Evolutionary conservation across 1,140 invertebrate genomes (phyloP).

Genomic region (Caligus rogercresseyi): DNA sequence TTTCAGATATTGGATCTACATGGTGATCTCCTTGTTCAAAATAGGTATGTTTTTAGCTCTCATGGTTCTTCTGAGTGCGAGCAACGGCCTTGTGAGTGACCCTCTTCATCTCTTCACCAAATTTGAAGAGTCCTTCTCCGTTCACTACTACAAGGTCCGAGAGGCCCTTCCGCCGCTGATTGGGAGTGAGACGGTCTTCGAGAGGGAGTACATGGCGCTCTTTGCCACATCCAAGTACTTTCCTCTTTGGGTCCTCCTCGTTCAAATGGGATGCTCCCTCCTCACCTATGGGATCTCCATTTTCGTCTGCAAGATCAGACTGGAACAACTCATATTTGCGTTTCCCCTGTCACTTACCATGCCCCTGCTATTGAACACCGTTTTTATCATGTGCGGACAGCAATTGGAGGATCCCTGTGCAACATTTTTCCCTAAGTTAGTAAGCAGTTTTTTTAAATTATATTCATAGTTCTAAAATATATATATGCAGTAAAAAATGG

Average conservation of each 20-base stretch:
- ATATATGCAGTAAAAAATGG: not conserved
- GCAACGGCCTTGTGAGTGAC: not conserved
- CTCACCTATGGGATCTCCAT: not conserved
- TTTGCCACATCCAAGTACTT: not conserved
- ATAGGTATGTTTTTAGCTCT: not conserved
- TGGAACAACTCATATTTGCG: not conserved
- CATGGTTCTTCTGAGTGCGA: not conserved
- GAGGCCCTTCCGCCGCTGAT: not conserved
- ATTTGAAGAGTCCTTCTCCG: not conserved
- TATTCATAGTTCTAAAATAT: not conserved
- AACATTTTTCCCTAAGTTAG: not conserved
- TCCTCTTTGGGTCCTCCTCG: not conserved
- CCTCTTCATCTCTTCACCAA: not conserved
- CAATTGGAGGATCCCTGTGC: not conserved
- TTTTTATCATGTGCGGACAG: not conserved
- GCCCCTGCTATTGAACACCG: not conserved
- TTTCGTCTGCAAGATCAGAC: not conserved
- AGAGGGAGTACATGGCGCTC: not conserved
- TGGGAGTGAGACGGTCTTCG: not conserved
- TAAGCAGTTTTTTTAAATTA: not conserved
- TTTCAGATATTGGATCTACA: not conserved
- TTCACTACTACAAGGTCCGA: not conserved
- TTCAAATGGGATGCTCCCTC: not conserved
- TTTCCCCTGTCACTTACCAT: not conserved
- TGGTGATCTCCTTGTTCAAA: not conserved